Evolutionary conservation across 2,888 invertebrate species (phyloP).

Genomic region (Heliconius aoede): DNA sequence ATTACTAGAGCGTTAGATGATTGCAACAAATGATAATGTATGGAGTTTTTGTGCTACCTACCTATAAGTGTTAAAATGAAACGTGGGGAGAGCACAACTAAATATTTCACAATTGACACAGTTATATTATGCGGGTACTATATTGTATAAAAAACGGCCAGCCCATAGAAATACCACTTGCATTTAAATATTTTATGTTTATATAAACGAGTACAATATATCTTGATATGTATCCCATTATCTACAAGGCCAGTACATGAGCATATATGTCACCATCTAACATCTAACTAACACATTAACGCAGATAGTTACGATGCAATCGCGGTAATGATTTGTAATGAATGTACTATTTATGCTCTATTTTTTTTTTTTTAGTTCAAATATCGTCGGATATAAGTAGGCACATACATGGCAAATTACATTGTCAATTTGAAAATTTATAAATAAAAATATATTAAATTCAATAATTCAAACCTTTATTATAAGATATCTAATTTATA

Average conservation of each 20-base stretch:
- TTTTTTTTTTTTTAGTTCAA: constrained; percentile 23
- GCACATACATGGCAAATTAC: not conserved
- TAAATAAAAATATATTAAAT: not conserved
- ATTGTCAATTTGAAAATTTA: not conserved
- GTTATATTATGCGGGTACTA: not conserved
- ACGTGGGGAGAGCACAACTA: constrained; percentile 4
- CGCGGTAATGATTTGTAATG: constrained; percentile 53
- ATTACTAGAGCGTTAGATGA: constrained; percentile 61
- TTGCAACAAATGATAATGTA: constrained; percentile 45
- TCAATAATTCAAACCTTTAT: too few species aligned
- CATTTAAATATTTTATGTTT: not conserved
- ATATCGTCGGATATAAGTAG: not conserved
- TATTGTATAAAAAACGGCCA: not conserved
- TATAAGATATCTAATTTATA: not conserved
- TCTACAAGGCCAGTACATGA: constrained; percentile 37
- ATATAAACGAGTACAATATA: not conserved
- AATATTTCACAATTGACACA: not conserved
- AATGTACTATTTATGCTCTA: constrained; percentile 30
- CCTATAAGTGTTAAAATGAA: not conserved
- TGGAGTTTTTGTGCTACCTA: constrained; percentile 19
- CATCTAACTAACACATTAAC: constrained; percentile 52
- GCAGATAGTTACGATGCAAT: constrained; percentile 61
- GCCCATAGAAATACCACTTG: not conserved
- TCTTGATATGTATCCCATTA: constrained; percentile 21
- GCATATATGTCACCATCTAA: constrained; percentile 47